Base-by-base conservation (phyloP, 2,888 invertebrate species). In the Lepidocyrtoides sp. region DNA sequence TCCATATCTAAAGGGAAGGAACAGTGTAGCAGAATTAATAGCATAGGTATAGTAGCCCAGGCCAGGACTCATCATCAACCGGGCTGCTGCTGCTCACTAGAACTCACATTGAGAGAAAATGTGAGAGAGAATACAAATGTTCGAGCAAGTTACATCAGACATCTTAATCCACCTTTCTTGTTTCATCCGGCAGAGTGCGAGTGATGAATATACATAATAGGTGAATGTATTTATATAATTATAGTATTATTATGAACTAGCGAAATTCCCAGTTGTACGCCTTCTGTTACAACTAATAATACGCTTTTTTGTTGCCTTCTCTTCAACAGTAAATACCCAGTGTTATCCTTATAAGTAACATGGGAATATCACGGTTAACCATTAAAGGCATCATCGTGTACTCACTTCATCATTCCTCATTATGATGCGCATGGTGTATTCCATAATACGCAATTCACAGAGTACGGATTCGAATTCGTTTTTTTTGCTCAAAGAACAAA, bases 121-220 rank as follows among this genome's bases (percentile, higher is more conserved):
- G 75, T 89, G 89, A 89, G 72, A 89, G 82, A 83, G 57, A 82
- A 89, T 83, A 89, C 82, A 89, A 89, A 89, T 89, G 89, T 89
- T 89, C 69, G 14, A 48, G 14, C 20, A 69, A 81, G 48, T 88
- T 88, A 48, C 81, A 66, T 54, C 54, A 88, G 88, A 88, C 88
- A 83, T 89, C 89, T 89, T 89, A 89, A 89, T 89, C 82, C 89
- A 89, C 82, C 89, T 89, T 89, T 69, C 82, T 83, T 89, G 89
- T 89, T 83, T 8, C 20, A 69, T 69, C 44, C 23, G 26, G 3
- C 36, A 14, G 44, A 3, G 14, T 36, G 8, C 12, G 23, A 41
- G 72, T 5, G 17, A 69, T n/a, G 36, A 32, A 36, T 32, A 69
- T 63, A 26, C 14, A 7, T 69, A n/a, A n/a, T 20, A 60, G 23